A percentile compares a stretch with the other conserved stretches of the same genome.
Conservation (phyloP, 2,888 invertebrate species). For the Julus scandinavius region DNA sequence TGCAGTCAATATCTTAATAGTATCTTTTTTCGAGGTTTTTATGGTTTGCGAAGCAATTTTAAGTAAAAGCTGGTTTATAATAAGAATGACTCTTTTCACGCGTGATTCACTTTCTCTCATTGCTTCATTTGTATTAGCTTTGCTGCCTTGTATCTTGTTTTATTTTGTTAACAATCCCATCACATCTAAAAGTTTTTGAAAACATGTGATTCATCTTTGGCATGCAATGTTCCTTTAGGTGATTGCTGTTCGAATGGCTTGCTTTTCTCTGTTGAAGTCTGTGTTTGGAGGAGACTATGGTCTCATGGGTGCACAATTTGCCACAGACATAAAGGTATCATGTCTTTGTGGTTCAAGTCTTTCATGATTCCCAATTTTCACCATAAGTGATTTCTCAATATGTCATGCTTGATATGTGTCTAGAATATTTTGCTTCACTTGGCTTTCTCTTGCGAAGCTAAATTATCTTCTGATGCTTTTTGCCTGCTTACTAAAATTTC, state of each 20-base stretch:
- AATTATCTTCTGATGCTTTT: background rate
- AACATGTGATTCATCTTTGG: background rate
- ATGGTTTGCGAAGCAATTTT: too few relatives aligned
- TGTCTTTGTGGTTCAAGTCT: background rate
- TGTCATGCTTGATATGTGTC: background rate
- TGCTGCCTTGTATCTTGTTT: background rate
- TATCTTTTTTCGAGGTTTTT: too few relatives aligned
- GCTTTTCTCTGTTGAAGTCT: background rate
- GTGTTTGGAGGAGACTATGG: background rate
- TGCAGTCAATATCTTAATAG: too few relatives aligned
- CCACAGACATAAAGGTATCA: background rate
- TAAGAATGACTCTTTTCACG: background rate
- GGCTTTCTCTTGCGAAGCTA: background rate
- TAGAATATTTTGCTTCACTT: background rate
- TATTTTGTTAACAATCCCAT: background rate
- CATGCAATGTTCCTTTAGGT: background rate
- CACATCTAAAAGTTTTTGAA: background rate
- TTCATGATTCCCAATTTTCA: background rate
- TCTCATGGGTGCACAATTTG: background rate
- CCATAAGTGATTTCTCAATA: background rate
- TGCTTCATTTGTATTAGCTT: too few relatives aligned
- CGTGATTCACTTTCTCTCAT: background rate
- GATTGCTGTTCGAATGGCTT: background rate
- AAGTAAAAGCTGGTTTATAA: too few relatives aligned
- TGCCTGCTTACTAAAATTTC: background rate